Conservation (phyloP, 1,140 invertebrate species). For the Campoletis sonorensis region DNA sequence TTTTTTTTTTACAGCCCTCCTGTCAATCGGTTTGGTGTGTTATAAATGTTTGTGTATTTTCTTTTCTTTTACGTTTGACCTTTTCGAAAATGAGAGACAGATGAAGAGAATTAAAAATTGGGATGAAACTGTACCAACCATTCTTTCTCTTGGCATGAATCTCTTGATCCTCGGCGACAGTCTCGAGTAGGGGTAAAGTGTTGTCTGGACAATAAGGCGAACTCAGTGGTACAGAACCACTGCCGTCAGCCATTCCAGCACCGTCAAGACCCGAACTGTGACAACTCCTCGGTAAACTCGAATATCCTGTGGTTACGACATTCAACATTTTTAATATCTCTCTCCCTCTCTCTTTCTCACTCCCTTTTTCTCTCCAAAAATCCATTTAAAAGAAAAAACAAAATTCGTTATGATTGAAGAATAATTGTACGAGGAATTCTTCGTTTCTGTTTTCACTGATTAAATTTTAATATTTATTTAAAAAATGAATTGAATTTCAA, state of each 20-base stretch:
- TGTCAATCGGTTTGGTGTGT: too few relatives aligned
- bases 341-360: too few relatives aligned
- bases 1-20: not conserved
- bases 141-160: conserved; percentile 74
- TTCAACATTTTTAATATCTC: not conserved
- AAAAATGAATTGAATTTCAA: too few relatives aligned
- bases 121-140: conserved; percentile 66
- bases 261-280: conserved; percentile 79
- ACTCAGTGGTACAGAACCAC: conserved; percentile 68
- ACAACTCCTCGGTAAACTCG: conserved; percentile 88
- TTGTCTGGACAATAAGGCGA: conserved; percentile 78
- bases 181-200: conserved; percentile 78
- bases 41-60: not conserved
- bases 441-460: too few relatives aligned
- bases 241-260: conserved; percentile 76
- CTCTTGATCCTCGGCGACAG: conserved; percentile 81
- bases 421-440: too few relatives aligned
- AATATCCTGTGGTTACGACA: conserved; percentile 82
- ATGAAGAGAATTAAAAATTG: conserved; percentile 15
- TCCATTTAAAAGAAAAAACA: too few relatives aligned
- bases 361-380: too few relatives aligned
- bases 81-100: not conserved
- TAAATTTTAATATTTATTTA: too few relatives aligned
- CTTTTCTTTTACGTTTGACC: not conserved
- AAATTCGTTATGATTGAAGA: too few relatives aligned